phyloP scores from a whole-genome alignment of 2,888 invertebrate genomes.

The Drosophila setosimentum region DNA sequence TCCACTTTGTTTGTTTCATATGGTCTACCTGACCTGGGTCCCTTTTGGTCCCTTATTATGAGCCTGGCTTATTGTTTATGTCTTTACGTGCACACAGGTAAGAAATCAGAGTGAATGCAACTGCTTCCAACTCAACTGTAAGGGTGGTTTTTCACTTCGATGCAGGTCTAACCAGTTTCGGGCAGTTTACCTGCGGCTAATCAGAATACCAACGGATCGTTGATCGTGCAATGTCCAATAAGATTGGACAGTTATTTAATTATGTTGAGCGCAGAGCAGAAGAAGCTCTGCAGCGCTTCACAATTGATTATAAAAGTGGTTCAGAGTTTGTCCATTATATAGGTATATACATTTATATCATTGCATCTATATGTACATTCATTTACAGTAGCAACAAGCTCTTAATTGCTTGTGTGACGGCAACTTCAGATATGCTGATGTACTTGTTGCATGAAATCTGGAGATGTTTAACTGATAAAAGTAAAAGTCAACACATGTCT shows the following conservation, averaged over 20 bases:
- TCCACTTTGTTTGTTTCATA: conserved; percentile 39
- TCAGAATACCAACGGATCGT: conserved; percentile 24
- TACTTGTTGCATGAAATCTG: conserved; percentile 49
- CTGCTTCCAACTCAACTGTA: conserved; percentile 43
- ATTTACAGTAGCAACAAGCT: conserved; percentile 60
- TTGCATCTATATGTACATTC: conserved; percentile 29
- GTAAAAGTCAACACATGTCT: conserved; percentile 43
- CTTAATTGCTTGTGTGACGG: conserved; percentile 55
- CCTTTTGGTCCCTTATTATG: conserved; percentile 17
- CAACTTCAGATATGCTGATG: conserved; percentile 46
- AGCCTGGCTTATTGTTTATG: conserved; percentile 50
- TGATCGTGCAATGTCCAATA: conserved; percentile 55
- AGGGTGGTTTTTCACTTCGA: conserved; percentile 59
- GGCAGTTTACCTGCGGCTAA: conserved; percentile 27
- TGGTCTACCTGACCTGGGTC: conserved; percentile 33
- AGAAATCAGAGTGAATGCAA: conserved; percentile 34
- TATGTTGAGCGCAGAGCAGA: conserved; percentile 11
- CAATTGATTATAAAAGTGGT: conserved; percentile 31
- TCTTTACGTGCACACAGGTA: conserved; percentile 72
- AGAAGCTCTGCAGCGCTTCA: conserved; percentile 1
- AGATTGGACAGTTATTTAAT: conserved; percentile 39
- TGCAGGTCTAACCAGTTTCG: conserved; percentile 58
- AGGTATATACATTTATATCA: conserved; percentile 8
- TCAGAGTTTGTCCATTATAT: background rate
- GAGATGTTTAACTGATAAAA: conserved; percentile 49